A percentile compares a stretch with the other conserved stretches of the same genome.
Evolutionary conservation across 1,140 invertebrate species (phyloP).

Genomic region (Drosophila pachea): DNA sequence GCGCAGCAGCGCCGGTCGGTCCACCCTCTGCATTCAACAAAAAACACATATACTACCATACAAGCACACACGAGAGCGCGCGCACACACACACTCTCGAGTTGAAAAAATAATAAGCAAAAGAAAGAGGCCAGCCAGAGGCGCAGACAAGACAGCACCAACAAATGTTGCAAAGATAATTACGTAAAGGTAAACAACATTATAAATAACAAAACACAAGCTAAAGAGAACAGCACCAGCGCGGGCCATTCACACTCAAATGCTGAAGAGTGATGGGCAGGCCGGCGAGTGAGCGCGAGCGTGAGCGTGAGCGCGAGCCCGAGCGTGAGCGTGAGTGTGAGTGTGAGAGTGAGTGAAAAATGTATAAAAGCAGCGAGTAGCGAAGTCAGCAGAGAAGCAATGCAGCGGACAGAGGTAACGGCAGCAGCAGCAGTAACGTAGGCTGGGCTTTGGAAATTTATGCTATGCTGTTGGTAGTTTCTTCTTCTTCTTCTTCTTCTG

Average conservation of each 20-base stretch:
- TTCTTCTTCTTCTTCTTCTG: no score
- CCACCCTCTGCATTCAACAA: conserved; percentile 28
- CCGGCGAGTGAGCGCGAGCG: conserved; percentile 22
- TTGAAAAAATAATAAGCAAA: conserved; percentile 8
- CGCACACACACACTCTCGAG: conserved; percentile 2
- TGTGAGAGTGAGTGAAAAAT: neutral
- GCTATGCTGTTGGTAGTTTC: conserved; percentile 31
- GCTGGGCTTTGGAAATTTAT: conserved; percentile 44
- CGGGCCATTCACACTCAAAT: conserved; percentile 24
- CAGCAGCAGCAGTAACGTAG: conserved; percentile 17
- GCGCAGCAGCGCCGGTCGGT: conserved; percentile 30
- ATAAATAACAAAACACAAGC: conserved; percentile 60
- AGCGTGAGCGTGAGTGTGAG: neutral
- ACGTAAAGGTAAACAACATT: conserved; percentile 75
- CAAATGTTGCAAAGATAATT: conserved; percentile 71
- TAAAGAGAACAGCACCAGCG: conserved; percentile 31
- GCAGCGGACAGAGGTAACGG: conserved; percentile 28
- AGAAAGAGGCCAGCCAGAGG: conserved; percentile 16
- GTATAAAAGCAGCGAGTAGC: conserved; percentile 29
- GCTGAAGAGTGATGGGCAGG: conserved; percentile 9
- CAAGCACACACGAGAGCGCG: neutral
- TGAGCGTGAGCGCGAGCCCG: neutral
- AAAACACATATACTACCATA: neutral
- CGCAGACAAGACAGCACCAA: conserved; percentile 34
- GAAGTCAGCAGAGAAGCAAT: conserved; percentile 34